Evolutionary conservation across 2,888 invertebrate species (phyloP).

Genomic region (Hemaris fuciformis): DNA sequence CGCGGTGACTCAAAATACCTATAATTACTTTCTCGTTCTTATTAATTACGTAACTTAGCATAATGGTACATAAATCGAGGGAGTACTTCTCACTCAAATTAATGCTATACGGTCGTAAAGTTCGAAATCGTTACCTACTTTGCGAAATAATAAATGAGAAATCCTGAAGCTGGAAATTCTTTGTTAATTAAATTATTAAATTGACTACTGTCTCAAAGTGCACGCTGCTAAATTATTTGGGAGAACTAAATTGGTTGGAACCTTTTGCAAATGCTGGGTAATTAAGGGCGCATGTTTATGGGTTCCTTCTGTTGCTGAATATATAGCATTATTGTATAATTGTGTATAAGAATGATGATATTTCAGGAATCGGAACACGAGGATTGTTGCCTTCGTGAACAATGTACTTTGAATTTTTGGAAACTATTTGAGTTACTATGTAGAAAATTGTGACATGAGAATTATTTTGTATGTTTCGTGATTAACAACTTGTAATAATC

Average conservation of each 20-base stretch:
- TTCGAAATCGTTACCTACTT: slow-evolving; percentile 33
- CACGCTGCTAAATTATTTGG: slow-evolving; percentile 60
- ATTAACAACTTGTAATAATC: no score
- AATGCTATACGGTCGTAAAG: slow-evolving; percentile 32
- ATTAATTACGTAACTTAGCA: neutral
- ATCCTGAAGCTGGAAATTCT: slow-evolving; percentile 45
- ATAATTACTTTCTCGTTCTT: neutral
- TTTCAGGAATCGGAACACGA: neutral
- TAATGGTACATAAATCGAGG: neutral
- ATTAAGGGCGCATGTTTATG: slow-evolving; percentile 24
- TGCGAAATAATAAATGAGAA: slow-evolving; percentile 50
- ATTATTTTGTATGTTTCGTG: no score
- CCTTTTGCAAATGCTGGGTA: slow-evolving; percentile 44
- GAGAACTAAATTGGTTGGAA: slow-evolving; percentile 52
- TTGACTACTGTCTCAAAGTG: slow-evolving; percentile 56
- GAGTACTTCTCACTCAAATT: slow-evolving; percentile 18
- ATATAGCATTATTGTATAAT: neutral
- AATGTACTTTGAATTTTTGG: neutral
- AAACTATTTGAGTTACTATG: neutral
- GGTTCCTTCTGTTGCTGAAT: slow-evolving; percentile 1
- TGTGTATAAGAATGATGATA: neutral
- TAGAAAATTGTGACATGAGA: neutral
- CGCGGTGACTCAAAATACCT: no score
- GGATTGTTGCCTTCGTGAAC: neutral
- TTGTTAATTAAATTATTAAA: slow-evolving; percentile 67